Percentiles rank a stretch among this genome's conserved stretches.
Evolutionary conservation across 2,113 vertebrate species (phyloP).

Genomic region (Sinocyclocheilus maitianheensis): DNA sequence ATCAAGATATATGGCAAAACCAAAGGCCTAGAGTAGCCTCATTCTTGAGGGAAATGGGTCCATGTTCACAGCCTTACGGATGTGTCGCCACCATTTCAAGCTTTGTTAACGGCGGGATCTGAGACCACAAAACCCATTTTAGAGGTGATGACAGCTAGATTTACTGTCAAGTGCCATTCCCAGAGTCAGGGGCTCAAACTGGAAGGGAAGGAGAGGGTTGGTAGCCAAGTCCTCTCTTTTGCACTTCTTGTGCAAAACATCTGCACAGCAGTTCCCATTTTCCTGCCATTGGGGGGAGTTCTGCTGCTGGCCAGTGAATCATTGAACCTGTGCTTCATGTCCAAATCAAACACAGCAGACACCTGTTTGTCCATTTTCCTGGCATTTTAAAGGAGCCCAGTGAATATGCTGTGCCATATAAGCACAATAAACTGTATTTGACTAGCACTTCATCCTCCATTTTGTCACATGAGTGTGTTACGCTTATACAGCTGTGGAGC

Average conservation of each 20-base stretch:
- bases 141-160: constrained; percentile 68
- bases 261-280: constrained; percentile 15
- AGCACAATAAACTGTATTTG: neutral
- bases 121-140: constrained; percentile 66
- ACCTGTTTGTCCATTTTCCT: constrained; percentile 18
- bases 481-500: neutral
- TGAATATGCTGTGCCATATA: neutral
- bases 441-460: constrained; percentile 1
- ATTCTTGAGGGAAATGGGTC: neutral
- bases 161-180: constrained; percentile 62
- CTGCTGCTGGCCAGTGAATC: constrained; percentile 46
- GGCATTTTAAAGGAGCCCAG: neutral
- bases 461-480: neutral
- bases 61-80: constrained; percentile 56
- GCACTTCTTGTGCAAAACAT: constrained; percentile 14
- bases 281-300: constrained; percentile 31
- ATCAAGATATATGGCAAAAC: neutral
- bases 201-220: constrained; percentile 45
- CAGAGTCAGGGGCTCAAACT: constrained; percentile 60
- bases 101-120: constrained; percentile 65
- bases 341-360: constrained; percentile 52
- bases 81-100: constrained; percentile 60
- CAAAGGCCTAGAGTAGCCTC: neutral
- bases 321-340: constrained; percentile 34
- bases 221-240: neutral